Base-by-base conservation (phyloP, 1,140 invertebrate genomes). In the Meloidogyne chitwoodi region DNA sequence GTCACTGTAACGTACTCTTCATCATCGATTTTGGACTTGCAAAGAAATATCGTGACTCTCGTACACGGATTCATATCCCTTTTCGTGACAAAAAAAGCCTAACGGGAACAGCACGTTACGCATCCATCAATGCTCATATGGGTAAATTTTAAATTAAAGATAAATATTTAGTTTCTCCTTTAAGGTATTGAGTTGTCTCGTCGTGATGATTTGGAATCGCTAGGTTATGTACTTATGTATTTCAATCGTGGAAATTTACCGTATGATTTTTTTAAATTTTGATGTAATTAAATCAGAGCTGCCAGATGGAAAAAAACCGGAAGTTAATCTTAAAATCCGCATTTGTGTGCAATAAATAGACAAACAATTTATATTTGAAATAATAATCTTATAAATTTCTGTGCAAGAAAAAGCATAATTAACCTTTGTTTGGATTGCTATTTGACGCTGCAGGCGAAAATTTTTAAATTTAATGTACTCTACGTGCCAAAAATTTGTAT, bases 51-150 rank as follows among this genome's bases (percentile, higher is more conserved):
- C 90, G 94, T 66, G 94, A 97, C 87, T 91, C 91, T 79, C 91
- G 93, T 84, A 92, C 93, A 74, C 91, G 93, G 83, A 88, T 91
- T 75, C 95, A 98, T 89, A 98, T 98, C 88, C 87, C 90, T 1
- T 98, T 98, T 88, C 91, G 94, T 87, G 94, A 97, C 89, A 94
- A 97, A 87, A 98, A 97, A 89, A 97, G 96, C 90, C 90, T 98
- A 77, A 98, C 95, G 63, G 96, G 94, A 69, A 98, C 95, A 38
- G 95, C 95, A 26, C 91, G 95, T 84, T 98, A 98, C 90, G 95
- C 95, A 68, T 95, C 93, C 68, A 96, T 97, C 83, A 97, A 98
- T 89, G 94, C 95, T 77, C 95, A 98, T 89, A 89, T 97, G 83
- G 95, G 79, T 79, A 68, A 31, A 24, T 34, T 11, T 2, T 29